These are phyloP conservation scores for Nemotelus nigrinus DNA, from an alignment of 2,888 invertebrate species.

Conservation along the genomic window DNA sequence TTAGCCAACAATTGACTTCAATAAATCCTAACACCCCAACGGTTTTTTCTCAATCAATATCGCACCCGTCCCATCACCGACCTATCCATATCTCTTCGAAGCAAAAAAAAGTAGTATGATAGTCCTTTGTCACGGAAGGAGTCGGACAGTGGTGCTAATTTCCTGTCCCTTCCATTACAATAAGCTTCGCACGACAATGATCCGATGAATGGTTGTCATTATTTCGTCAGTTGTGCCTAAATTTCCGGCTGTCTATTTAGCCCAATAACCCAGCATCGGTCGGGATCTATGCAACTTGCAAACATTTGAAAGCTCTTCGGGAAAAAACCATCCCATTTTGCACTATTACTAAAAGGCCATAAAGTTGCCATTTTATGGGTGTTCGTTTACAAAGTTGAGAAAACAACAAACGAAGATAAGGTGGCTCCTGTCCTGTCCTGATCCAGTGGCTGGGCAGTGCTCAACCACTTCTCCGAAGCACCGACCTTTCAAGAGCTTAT, in stretches of 20 bases:
- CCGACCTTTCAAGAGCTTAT: constrained; percentile 34
- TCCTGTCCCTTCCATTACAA: constrained; percentile 42
- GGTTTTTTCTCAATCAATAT: background rate
- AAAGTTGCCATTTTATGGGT: constrained; percentile 26
- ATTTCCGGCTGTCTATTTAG: constrained; percentile 31
- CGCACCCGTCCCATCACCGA: constrained; percentile 13
- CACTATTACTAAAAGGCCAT: constrained; percentile 19
- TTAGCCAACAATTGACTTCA: constrained; percentile 21
- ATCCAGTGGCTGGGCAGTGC: background rate
- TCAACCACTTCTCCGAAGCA: background rate
- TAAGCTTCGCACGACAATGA: constrained; percentile 9
- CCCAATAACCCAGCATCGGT: constrained; percentile 10
- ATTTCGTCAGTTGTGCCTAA: constrained; percentile 39
- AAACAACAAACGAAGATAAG: constrained; percentile 34
- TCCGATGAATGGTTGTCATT: constrained; percentile 18
- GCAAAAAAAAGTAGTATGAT: background rate
- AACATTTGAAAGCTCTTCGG: background rate
- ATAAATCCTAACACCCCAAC: constrained; percentile 20
- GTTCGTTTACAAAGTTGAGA: constrained; percentile 38
- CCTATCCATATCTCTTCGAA: constrained; percentile 4
- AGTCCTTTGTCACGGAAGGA: background rate
- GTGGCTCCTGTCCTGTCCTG: background rate
- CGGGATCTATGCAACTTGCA: constrained; percentile 3
- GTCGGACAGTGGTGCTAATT: constrained; percentile 33
- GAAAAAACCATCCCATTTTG: constrained; percentile 5